Evolutionary conservation across 2,797 vertebrate species (phyloP), one percentile per base, ranked within the genome.

Genomic region (Podarcis siculus): DNA sequence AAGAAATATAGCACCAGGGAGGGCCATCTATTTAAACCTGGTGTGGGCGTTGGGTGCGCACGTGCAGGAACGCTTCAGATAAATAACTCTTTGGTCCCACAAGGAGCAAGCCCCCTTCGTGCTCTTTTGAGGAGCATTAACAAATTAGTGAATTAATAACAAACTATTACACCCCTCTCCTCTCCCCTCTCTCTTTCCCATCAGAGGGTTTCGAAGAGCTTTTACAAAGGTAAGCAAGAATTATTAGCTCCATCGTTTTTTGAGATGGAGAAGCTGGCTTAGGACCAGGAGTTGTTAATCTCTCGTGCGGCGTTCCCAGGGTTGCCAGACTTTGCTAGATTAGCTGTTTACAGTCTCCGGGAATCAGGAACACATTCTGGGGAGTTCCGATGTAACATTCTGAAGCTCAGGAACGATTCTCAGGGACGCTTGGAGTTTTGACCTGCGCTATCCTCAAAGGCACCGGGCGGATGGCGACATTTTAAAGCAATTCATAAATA

Each of bases 81-180:
- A 92, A 88, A 64, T 66, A 90, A 17, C 67, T 77, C 0, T 89
- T 93, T 88, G 35, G 27, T 89, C 89, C 81, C 25, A 1, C 23
- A 90, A 27, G 19, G 10, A 82, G 87, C 49, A 32, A 81, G 35
- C 58, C 86, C 90, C n/a, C 5, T 58, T 72, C 79, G 85, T 86
- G 13, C 69, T 88, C 90, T 71, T 64, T 15, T 90, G 91, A 89
- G 80, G 84, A 90, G 58, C 10, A 15, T 79, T 79, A 79, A 21
- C 19, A 84, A 77, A 27, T 13, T 76, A 66, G 25, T 79, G 80
- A 90, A 90, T 92, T 94, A 91, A 90, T 89, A 45, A 4, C 89
- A 93, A 90, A 86, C 7, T 3, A 37, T 45, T 73, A 73, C 17
- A 73, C 19, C 82, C 35, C 92, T 91, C 73, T 32, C 9, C 30